Conservation (phyloP, 2,888 invertebrate genomes). For the Lottia gigantea region DNA sequence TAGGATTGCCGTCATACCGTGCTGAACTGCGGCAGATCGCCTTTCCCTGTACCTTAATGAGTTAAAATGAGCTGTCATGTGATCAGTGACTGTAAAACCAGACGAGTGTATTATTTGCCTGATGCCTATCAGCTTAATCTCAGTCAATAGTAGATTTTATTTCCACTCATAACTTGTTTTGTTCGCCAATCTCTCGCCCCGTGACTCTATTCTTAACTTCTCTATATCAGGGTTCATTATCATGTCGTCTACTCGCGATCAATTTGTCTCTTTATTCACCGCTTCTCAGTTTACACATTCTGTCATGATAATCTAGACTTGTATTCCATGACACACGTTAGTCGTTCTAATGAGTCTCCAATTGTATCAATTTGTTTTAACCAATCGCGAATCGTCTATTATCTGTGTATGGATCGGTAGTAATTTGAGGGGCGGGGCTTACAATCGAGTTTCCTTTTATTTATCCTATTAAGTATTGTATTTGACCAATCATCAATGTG, state of each 20-base stretch:
- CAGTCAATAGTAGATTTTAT: slow-evolving; percentile 15
- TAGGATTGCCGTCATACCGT: neutral
- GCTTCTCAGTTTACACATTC: neutral
- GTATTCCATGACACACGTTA: neutral
- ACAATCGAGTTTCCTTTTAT: slow-evolving; percentile 24
- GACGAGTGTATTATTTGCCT: slow-evolving; percentile 5
- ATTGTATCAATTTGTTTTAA: slow-evolving; percentile 23
- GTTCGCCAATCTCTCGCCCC: slow-evolving; percentile 4
- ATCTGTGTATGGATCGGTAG: slow-evolving; percentile 31
- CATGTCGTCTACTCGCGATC: neutral
- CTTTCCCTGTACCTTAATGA: neutral
- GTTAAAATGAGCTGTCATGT: slow-evolving; percentile 7
- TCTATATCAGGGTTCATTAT: neutral
- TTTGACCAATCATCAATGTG: slow-evolving; percentile 36
- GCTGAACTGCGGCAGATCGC: neutral
- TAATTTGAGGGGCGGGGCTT: slow-evolving; percentile 39
- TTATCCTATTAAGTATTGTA: slow-evolving; percentile 37
- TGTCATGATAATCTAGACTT: neutral
- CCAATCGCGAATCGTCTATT: slow-evolving; percentile 30
- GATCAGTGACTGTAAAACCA: slow-evolving; percentile 5
- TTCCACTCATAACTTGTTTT: slow-evolving; percentile 8
- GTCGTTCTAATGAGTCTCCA: slow-evolving; percentile 6
- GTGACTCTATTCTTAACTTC: neutral
- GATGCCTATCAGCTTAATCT: slow-evolving; percentile 23
- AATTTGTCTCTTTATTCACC: neutral